Evolutionary conservation across 2,113 vertebrate genomes (phyloP).

Genomic region (Myrmophylax atrothorax): DNA sequence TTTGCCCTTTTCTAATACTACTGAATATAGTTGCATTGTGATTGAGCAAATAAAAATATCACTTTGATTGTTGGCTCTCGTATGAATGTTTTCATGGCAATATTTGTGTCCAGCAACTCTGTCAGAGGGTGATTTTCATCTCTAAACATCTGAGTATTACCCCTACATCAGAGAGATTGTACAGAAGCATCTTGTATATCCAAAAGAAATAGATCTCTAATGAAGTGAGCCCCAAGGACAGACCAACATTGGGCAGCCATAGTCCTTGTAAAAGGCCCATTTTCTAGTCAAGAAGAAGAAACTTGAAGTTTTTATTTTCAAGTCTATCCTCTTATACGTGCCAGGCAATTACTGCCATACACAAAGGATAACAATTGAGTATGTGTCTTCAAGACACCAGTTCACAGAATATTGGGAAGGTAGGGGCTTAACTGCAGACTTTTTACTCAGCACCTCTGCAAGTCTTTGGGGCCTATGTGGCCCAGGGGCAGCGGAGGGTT

Average conservation of each 20-base stretch:
- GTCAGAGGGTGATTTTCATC: background rate
- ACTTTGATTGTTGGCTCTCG: background rate
- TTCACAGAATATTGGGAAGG: background rate
- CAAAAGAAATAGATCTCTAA: background rate
- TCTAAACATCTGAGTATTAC: background rate
- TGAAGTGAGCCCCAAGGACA: background rate
- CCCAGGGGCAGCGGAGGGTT: background rate
- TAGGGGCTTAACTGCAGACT: background rate
- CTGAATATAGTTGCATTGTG: background rate
- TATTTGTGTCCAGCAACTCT: background rate
- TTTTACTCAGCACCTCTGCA: fast-evolving
- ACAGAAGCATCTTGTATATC: background rate
- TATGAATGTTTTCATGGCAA: background rate
- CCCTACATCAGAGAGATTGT: background rate
- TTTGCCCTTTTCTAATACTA: background rate
- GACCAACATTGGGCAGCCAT: background rate
- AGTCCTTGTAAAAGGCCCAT: background rate
- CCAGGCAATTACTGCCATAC: fast-evolving
- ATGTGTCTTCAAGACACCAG: background rate
- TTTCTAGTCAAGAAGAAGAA: background rate
- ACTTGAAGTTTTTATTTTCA: background rate
- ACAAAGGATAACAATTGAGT: background rate
- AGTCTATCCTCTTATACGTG: background rate
- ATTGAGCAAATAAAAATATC: background rate
- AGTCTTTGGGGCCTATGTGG: background rate